Evolutionary conservation across 2,888 invertebrate species (phyloP).

Genomic region (Mystacides longicornis): DNA sequence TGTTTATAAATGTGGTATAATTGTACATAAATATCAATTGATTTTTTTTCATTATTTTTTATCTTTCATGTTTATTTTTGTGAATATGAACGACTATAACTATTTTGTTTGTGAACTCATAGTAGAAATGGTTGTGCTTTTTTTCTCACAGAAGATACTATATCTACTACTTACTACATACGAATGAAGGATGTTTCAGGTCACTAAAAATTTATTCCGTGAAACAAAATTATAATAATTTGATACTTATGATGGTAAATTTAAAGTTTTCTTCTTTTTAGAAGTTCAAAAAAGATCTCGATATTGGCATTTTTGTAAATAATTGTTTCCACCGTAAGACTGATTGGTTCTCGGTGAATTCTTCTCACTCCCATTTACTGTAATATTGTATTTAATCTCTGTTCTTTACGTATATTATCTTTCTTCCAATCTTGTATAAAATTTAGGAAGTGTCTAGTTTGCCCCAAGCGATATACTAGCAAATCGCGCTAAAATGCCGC

Average conservation of each 20-base stretch:
- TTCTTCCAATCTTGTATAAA: slow-evolving; percentile 6
- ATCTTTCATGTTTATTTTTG: no score
- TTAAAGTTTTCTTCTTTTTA: background rate
- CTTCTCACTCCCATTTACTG: slow-evolving; percentile 6
- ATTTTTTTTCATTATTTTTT: no score
- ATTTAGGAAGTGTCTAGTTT: no score
- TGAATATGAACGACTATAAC: background rate
- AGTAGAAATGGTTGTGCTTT: slow-evolving; percentile 25
- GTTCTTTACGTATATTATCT: background rate
- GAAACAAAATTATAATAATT: background rate
- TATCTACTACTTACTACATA: slow-evolving; percentile 12
- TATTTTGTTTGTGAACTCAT: slow-evolving; percentile 4
- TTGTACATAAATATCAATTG: no score
- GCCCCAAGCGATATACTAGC: no score
- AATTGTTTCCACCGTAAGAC: slow-evolving; percentile 21
- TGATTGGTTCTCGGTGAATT: slow-evolving; percentile 23
- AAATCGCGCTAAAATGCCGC: no score
- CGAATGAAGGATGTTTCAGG: background rate
- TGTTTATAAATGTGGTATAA: no score
- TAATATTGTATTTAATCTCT: background rate
- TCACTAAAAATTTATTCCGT: background rate
- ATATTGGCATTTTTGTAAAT: slow-evolving; percentile 8
- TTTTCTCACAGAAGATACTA: slow-evolving; percentile 22
- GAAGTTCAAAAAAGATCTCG: background rate
- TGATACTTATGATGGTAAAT: background rate